A percentile compares a stretch with the other conserved stretches of the same genome.
Conservation (phyloP, 2,888 invertebrate species). For the Orchesellides sinensis region DNA sequence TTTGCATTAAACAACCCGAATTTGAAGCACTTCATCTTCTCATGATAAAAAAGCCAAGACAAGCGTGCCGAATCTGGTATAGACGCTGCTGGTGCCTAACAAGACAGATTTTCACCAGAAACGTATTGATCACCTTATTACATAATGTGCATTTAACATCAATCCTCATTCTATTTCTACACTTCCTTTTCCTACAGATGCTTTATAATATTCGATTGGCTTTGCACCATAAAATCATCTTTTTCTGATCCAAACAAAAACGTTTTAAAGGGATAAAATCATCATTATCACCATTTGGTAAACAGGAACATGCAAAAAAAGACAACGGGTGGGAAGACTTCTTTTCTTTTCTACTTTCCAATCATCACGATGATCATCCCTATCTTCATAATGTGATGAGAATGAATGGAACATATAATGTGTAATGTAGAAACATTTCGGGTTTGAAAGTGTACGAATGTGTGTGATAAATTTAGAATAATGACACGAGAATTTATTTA, state of each 20-base stretch:
- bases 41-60: neutral
- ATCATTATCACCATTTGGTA: neutral
- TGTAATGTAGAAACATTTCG: neutral
- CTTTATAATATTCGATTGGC: neutral
- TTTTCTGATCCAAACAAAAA: too few species aligned
- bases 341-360: neutral
- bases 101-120: neutral
- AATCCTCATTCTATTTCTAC: neutral
- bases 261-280: neutral
- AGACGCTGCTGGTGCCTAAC: conserved; percentile 7
- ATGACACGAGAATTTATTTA: conserved; percentile 75
- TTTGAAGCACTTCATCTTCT: conserved; percentile 27
- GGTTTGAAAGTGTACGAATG: conserved; percentile 3
- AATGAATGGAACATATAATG: conserved; percentile 23
- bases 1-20: neutral
- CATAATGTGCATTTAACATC: neutral
- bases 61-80: conserved; percentile 25
- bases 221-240: neutral
- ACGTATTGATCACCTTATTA: neutral
- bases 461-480: conserved; percentile 72
- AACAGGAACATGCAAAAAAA: neutral
- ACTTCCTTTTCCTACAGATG: neutral
- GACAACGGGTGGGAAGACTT: conserved; percentile 8
- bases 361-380: conserved; percentile 8
- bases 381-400: neutral